These are phyloP conservation scores for Cyrtonyx montezumae DNA, from an alignment of 2,113 vertebrate genomes.

Conservation along the genomic window DNA sequence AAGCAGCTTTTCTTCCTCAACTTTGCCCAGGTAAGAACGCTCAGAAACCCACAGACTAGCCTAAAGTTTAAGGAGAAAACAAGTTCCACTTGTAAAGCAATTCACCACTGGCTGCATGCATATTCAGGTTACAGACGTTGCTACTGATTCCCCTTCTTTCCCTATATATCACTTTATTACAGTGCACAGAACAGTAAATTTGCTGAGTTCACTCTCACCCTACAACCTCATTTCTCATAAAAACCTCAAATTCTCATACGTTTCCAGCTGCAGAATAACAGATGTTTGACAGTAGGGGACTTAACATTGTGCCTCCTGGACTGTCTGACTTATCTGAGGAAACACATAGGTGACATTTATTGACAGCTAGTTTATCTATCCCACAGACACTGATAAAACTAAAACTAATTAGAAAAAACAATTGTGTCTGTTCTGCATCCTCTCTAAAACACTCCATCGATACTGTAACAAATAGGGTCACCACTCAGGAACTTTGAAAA, in stretches of 20 bases:
- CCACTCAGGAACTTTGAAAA: background rate
- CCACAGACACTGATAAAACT: background rate
- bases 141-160: background rate
- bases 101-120: background rate
- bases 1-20: conserved; percentile 97
- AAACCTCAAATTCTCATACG: background rate
- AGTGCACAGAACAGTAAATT: background rate
- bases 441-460: background rate
- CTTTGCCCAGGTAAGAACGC: conserved; percentile 90
- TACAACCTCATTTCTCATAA: background rate
- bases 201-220: background rate
- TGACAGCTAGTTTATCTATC: background rate
- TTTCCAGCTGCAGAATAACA: background rate
- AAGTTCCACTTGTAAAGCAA: background rate
- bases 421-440: background rate
- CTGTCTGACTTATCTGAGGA: background rate
- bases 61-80: background rate
- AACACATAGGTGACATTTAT: background rate
- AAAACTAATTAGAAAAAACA: background rate
- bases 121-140: background rate
- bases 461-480: background rate
- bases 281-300: background rate
- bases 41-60: too few species aligned
- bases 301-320: background rate
- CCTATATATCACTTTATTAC: background rate